Evolutionary conservation across 2,113 vertebrate species (phyloP), one percentile per base, ranked within the genome.

Genomic region (Oryzias woworae): DNA sequence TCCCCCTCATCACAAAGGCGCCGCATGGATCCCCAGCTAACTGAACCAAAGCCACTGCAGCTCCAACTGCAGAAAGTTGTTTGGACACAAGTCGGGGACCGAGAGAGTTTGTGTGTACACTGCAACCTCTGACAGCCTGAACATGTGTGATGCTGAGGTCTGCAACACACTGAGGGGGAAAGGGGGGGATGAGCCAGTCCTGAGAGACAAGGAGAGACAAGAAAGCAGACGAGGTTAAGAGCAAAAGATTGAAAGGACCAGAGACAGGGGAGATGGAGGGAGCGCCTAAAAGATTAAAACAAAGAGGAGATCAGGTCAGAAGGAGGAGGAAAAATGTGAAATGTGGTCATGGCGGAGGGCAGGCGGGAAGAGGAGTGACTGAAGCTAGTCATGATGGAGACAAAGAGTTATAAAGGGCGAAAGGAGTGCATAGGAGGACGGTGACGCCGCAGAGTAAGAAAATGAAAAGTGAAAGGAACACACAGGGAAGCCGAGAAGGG

Each of bases 401-500:
- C 74, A 80, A 78, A 77, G 76, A 75, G 67, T 44, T 57, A 76
- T 77, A 82, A 77, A 73, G 62, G 78, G 62, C 6, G 47, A 66
- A 24, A 48, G 62, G 53, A 18, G 36, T 1, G 41, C 56, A 62
- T 7, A 42, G 61, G 53, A 66, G 64, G 57, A 72, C 51, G 50
- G 65, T 24, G 54, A 54, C 24, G 51, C 48, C 56, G 26, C 48
- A 56, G 46, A 63, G 69, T 66, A 59, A 41, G 69, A 56, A 75
- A 76, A 79, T 78, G 75, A 53, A 82, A 84, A 75, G 82, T 73
- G 72, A 81, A 84, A 82, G 73, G 62, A 82, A 81, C 69, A 72
- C 75, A 86, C n/a, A 18, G 63, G 77, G 62, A 71, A 48, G 67
- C 60, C 66, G 58, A 56, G 56, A 80, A 81, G 69, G 74, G 55